Conservation (phyloP, 2,113 vertebrate genomes). For the Nerophis lumbriciformis region DNA sequence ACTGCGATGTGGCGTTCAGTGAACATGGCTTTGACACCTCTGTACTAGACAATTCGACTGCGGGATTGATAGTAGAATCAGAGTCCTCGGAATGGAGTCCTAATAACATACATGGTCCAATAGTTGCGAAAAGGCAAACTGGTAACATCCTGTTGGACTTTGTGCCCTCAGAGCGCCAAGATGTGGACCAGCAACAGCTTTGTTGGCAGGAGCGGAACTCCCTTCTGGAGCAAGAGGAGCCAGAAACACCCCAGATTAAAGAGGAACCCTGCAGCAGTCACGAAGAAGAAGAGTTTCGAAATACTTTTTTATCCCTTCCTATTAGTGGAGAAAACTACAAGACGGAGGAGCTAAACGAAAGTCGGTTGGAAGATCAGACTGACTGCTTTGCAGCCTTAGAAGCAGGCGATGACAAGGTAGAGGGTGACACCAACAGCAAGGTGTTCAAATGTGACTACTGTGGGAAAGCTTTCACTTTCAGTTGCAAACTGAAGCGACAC, state of each 20-base stretch:
- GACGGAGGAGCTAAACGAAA: neutral
- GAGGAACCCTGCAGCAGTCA: conserved; percentile 5
- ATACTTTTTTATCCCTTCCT: neutral
- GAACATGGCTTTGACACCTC: too few species aligned
- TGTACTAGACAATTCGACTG: too few species aligned
- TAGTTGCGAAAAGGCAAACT: too few species aligned
- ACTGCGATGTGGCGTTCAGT: too few species aligned
- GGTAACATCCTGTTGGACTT: neutral
- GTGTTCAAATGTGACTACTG: neutral
- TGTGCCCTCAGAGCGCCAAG: neutral
- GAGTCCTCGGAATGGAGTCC: too few species aligned
- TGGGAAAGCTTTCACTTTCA: neutral
- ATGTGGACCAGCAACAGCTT: neutral
- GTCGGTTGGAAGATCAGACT: neutral
- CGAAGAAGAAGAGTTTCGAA: neutral
- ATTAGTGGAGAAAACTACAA: neutral
- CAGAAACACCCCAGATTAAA: neutral
- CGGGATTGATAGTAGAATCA: too few species aligned
- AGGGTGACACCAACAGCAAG: neutral
- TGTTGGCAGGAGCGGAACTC: conserved; percentile 1
- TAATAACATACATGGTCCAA: too few species aligned
- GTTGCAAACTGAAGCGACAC: conserved; percentile 1
- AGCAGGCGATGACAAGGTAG: neutral
- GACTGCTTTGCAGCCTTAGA: neutral
- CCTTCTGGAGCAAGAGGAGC: neutral